Evolutionary conservation across 2,888 invertebrate species (phyloP).

Genomic region (Euclidia mi): DNA sequence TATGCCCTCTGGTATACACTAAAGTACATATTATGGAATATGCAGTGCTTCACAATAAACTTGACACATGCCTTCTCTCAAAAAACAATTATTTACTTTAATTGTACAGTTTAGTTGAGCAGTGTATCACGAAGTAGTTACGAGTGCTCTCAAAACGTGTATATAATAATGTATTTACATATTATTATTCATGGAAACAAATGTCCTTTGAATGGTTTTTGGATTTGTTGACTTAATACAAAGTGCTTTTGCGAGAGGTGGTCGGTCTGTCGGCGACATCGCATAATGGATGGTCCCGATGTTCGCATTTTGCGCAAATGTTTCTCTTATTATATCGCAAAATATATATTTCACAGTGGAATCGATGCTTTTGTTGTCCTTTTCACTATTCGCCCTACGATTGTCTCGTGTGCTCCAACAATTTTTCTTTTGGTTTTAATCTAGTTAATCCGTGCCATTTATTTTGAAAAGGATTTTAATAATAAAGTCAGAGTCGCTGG

Average conservation of each 20-base stretch:
- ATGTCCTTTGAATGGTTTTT: constrained; percentile 85
- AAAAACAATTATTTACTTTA: constrained; percentile 32
- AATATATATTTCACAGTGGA: constrained; percentile 60
- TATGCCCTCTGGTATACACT: too few relatives aligned
- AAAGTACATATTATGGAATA: too few relatives aligned
- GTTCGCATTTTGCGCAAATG: constrained; percentile 77
- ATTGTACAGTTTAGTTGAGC: constrained; percentile 44
- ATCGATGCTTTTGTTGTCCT: constrained; percentile 56
- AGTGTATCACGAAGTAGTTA: constrained; percentile 46
- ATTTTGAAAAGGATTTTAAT: constrained; percentile 7
- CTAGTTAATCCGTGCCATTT: constrained; percentile 4
- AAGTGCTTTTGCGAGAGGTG: constrained; percentile 83
- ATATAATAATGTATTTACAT: constrained; percentile 84
- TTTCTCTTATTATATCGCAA: constrained; percentile 78
- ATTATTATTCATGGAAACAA: constrained; percentile 88
- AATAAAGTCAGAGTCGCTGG: background rate
- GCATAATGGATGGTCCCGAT: constrained; percentile 76
- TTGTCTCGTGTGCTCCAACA: constrained; percentile 20
- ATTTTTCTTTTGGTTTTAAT: constrained; percentile 33
- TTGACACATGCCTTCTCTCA: background rate
- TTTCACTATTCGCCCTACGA: constrained; percentile 46
- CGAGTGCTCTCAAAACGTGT: constrained; percentile 52
- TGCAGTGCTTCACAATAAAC: too few relatives aligned
- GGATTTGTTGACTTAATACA: constrained; percentile 88
- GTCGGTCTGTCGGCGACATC: constrained; percentile 78